Evolutionary conservation across 1,140 invertebrate genomes (phyloP), one percentile per base, ranked within the genome.

Genomic region (Archegozetes longisetosus): DNA sequence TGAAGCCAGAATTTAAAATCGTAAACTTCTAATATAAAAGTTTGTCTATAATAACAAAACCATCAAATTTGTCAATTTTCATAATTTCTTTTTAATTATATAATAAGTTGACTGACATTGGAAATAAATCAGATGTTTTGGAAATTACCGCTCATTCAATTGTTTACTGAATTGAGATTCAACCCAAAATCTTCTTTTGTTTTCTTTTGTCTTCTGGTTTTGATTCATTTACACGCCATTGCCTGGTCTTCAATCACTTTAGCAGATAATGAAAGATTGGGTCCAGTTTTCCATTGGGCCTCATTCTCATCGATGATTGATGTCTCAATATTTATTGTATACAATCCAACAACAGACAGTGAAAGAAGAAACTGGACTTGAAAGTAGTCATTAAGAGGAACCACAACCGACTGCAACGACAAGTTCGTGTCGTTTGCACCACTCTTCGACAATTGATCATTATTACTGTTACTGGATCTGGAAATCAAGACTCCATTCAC

Each of bases 371-470:
- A 87, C 67, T 84, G 83, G 17, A 82, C 81, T 2, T 82, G 80
- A 64, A 88, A 86, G 67, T 87, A 88, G 65, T 88, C 85, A 26
- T 84, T 79, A 68, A 85, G 83, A 22, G 84, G 84, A 52, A 78
- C 78, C 0, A 84, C 81, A 1, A 77, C 80, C 67, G 84, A 81
- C 47, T 77, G 77, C 32, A 84, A 66, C 25, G 69, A 64, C 53
- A 70, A 67, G 12, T 76, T 77, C 1, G 76, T 78, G 0, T 72
- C 71, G 58, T 78, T 76, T 40, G 66, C 63, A 20, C 55, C 56
- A 70, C 26, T 60, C 2, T 24, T 25, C 26, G 73, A 63, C 29
- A 69, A 67, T 58, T 51, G 50, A 60, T 63, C 50, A 28, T n/a
- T 28, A n/a, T 24, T 24, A 13, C 9, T 40, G 1, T 20, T 14